A percentile compares a stretch with the other conserved stretches of the same genome.
Conservation (phyloP, 30 jellyfish, hydroid and myxozoan species). For the Chironex yamaguchii region DNA sequence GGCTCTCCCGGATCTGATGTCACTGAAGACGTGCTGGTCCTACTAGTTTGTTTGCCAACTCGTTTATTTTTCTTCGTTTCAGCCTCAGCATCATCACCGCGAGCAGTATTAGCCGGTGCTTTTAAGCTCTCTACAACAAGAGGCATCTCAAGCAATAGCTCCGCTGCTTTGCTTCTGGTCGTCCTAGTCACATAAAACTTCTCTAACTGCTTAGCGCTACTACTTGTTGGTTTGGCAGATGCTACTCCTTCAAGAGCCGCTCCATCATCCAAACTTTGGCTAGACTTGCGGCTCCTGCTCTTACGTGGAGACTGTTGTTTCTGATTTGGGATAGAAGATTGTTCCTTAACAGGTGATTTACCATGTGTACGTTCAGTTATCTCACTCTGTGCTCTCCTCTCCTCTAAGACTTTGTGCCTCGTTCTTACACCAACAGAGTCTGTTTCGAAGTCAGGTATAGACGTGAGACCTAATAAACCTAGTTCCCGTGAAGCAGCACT, state of each 20-base stretch:
- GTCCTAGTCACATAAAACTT: neutral
- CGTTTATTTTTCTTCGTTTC: neutral
- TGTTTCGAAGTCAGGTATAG: neutral
- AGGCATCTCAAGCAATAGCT: neutral
- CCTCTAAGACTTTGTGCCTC: neutral
- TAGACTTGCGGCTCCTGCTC: neutral
- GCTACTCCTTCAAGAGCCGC: neutral
- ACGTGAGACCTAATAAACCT: neutral
- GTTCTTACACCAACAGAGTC: neutral
- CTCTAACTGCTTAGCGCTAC: neutral
- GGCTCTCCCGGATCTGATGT: too few species aligned
- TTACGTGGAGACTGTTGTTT: neutral
- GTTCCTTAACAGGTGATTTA: neutral
- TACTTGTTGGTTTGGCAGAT: neutral
- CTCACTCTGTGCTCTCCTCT: neutral
- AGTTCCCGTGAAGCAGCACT: too few species aligned
- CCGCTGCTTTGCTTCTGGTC: neutral
- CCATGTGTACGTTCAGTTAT: neutral
- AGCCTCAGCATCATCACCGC: neutral
- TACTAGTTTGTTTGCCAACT: neutral
- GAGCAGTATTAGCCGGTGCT: neutral
- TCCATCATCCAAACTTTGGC: neutral
- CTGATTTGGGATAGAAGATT: neutral
- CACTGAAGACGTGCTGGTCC: too few species aligned
- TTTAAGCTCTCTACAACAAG: neutral